Conservation (phyloP, 2,888 invertebrate genomes). For the Seira sanloemensis region DNA sequence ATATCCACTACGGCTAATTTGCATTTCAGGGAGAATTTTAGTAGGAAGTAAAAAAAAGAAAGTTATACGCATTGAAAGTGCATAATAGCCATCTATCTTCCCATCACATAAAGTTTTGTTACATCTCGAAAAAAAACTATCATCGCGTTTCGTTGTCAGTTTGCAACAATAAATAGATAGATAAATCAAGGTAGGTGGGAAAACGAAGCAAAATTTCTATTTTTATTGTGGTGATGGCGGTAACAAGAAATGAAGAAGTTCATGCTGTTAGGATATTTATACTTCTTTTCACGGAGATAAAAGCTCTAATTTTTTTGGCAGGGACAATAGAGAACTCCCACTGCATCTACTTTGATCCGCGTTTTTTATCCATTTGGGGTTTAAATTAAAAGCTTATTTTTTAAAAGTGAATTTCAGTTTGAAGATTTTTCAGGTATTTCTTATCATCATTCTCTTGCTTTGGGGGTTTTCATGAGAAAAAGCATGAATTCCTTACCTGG, state of each 20-base stretch:
- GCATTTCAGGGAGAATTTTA: not conserved
- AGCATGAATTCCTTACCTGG: slow-evolving; percentile 72
- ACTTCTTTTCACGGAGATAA: not conserved
- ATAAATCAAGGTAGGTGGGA: not conserved
- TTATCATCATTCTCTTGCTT: too few species aligned
- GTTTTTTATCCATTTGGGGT: slow-evolving; percentile 20
- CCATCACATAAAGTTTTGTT: not conserved
- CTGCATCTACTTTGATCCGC: not conserved
- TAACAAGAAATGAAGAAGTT: not conserved
- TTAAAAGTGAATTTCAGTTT: too few species aligned
- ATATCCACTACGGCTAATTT: not conserved
- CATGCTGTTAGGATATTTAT: not conserved
- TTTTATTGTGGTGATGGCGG: not conserved
- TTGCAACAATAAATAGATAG: not conserved
- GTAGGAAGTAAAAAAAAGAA: not conserved
- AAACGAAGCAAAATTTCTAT: not conserved
- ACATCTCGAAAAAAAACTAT: not conserved
- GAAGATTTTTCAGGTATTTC: too few species aligned
- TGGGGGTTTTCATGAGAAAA: too few species aligned
- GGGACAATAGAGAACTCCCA: not conserved
- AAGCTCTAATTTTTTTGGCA: not conserved
- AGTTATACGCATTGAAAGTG: not conserved
- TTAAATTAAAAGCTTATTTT: too few species aligned
- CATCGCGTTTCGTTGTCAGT: not conserved
- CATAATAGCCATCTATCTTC: not conserved